phyloP scores from a whole-genome alignment of 2,797 vertebrate genomes.

The Enteromius viviparus region DNA sequence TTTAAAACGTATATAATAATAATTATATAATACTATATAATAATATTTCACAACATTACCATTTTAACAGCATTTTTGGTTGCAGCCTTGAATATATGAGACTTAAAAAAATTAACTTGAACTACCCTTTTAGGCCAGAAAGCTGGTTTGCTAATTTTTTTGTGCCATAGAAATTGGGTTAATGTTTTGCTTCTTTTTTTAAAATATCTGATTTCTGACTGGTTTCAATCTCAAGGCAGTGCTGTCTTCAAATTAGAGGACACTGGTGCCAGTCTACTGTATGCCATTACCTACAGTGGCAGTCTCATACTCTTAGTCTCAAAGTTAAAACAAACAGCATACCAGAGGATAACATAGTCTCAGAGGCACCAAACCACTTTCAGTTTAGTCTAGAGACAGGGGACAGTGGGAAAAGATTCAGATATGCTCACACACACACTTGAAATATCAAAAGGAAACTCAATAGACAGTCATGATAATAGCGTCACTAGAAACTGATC shows the following conservation, averaged over 20 bases:
- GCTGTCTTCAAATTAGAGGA: conserved; percentile 16
- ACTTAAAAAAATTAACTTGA: background rate
- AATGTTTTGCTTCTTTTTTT: background rate
- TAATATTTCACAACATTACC: background rate
- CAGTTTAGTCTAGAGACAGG: conserved; percentile 48
- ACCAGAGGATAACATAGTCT: conserved; percentile 44
- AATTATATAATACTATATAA: too few relatives aligned
- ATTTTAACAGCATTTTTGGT: background rate
- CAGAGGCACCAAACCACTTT: conserved; percentile 47
- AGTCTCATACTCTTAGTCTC: conserved; percentile 28
- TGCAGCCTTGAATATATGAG: background rate
- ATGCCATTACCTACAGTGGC: conserved; percentile 19
- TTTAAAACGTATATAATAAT: too few relatives aligned
- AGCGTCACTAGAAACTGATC: background rate
- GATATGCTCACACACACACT: background rate
- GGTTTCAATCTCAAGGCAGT: background rate
- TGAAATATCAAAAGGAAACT: background rate
- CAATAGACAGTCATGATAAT: conserved; percentile 23
- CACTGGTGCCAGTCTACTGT: conserved; percentile 19
- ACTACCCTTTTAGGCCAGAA: background rate
- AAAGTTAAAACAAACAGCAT: conserved; percentile 49
- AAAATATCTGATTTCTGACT: background rate
- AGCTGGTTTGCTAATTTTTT: background rate
- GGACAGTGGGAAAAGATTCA: conserved; percentile 22
- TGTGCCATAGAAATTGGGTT: background rate